A percentile compares a stretch with the other conserved stretches of the same genome.
phyloP scores from a whole-genome alignment of 1,140 invertebrate genomes.

The Thaumatotibia leucotreta region DNA sequence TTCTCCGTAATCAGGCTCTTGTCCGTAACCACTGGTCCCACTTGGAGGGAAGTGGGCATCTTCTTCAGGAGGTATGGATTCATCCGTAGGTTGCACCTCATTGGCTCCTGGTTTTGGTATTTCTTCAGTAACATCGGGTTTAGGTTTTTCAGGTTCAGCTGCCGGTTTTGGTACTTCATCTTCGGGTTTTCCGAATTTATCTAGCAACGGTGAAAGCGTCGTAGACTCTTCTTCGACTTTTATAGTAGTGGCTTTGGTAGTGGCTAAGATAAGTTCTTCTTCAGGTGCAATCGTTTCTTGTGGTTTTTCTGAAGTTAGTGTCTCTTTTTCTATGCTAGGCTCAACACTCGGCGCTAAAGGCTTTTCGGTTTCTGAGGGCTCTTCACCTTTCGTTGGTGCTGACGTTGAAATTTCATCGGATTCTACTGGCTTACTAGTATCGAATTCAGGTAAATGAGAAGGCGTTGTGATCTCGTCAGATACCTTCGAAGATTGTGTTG shows the following conservation, averaged over 20 bases:
- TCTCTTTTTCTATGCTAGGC: conserved; percentile 19
- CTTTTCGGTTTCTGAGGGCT: conserved; percentile 13
- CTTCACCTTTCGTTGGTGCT: not conserved
- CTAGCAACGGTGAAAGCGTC: conserved; percentile 28
- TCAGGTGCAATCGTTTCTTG: conserved; percentile 34
- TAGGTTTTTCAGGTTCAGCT: conserved; percentile 34
- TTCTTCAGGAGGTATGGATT: conserved; percentile 47
- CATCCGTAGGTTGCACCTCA: conserved; percentile 47
- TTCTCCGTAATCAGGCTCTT: conserved; percentile 83
- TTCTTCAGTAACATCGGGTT: conserved; percentile 41
- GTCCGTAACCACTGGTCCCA: conserved; percentile 70
- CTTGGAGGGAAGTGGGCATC: conserved; percentile 63
- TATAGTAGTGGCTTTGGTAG: conserved; percentile 38
- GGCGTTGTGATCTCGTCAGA: not conserved
- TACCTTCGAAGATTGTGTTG: not conserved
- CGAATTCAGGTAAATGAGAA: not conserved
- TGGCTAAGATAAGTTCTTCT: conserved; percentile 34
- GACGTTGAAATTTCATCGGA: not conserved
- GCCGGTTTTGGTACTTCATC: conserved; percentile 35
- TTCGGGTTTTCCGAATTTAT: conserved; percentile 37
- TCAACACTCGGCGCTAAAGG: not conserved
- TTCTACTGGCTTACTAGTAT: not conserved
- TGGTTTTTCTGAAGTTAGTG: conserved; percentile 20
- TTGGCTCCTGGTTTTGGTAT: conserved; percentile 40
- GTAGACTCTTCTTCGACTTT: conserved; percentile 33